Evolutionary conservation across 2,888 invertebrate species (phyloP), one percentile per base, ranked within the genome.

Genomic region (Imbricaverruca yamaguchii): DNA sequence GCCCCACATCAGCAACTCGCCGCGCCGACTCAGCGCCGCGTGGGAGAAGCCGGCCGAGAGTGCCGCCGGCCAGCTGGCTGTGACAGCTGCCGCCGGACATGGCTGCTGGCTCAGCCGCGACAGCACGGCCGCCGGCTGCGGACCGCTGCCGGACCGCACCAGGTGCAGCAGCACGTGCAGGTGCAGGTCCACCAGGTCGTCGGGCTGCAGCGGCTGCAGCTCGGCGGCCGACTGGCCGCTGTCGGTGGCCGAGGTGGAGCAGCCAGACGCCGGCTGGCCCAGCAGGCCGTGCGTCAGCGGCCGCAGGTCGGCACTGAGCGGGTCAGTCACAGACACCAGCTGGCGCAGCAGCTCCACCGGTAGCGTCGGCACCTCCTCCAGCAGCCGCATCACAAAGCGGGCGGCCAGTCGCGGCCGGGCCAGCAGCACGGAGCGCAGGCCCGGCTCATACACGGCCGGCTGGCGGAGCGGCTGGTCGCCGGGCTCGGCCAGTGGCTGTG

Each of bases 1-100:
- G 23, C 92, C 92, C 92, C 92, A 92, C 6, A 90, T 91, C 85
- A 90, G 91, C 9, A 91, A 88, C 82, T 88, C 88, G 67, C 89
- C 90, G 84, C 91, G 91, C 83, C 91, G 88, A 55, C 92, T 88
- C n/a, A 91, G 86, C 12, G 90, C 91, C 18, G 90, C 89, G 85
- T 92, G 92, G 84, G 89, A 90, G 84, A 89, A 90, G 21, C 92
- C 92, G 84, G 90, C 90, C 84, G 90, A 89, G 78, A 91, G 85
- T 11, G 88, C 12, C 8, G 74, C 23, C 55, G 74, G 74, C 74
- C 74, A 74, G 74, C 21, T 53, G 55, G 74, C 74, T n/a, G 74
- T 39, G 21, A 13, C 74, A 53, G 9, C 74, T 18, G 21, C 39
- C 21, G 55, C 74, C 0, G 53, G 74, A 21, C 74, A 74, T 7